phyloP scores from a whole-genome alignment of 1,140 invertebrate species.

The Sminthurides bifidus region DNA sequence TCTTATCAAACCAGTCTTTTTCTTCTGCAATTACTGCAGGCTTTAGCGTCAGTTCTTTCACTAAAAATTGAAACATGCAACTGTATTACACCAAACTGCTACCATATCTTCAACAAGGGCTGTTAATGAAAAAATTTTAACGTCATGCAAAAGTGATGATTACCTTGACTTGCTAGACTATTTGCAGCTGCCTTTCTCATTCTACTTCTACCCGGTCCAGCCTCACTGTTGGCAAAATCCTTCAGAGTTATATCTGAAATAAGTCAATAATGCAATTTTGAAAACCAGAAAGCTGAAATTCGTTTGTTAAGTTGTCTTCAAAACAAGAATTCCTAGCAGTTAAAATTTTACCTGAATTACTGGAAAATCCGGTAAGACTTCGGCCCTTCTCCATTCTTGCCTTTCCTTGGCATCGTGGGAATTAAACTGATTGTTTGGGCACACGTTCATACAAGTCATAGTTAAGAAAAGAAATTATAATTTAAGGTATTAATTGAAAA shows the following conservation, averaged over 20 bases:
- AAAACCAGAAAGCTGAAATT: not conserved
- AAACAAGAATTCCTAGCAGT: not conserved
- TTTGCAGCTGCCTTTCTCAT: not conserved
- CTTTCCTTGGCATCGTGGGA: not conserved
- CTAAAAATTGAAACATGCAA: not conserved
- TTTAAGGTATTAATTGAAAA: too few species aligned
- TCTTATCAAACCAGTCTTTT: slow-evolving; percentile 9
- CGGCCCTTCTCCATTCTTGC: not conserved
- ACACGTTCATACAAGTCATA: not conserved
- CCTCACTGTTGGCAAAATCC: slow-evolving; percentile 3
- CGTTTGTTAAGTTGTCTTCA: not conserved
- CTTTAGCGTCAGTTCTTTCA: not conserved
- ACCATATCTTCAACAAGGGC: not conserved
- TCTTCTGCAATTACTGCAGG: not conserved
- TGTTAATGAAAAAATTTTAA: not conserved
- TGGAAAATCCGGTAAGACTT: not conserved
- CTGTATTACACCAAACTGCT: not conserved
- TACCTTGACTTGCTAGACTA: not conserved
- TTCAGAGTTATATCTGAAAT: slow-evolving; percentile 1
- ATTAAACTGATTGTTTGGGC: not conserved
- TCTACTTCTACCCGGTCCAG: not conserved
- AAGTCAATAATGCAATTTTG: not conserved
- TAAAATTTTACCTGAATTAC: not conserved
- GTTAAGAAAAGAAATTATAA: not conserved
- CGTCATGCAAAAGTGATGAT: not conserved